phyloP scores from a whole-genome alignment of 2,888 invertebrate genomes.

The Drosophila melanosoma region DNA sequence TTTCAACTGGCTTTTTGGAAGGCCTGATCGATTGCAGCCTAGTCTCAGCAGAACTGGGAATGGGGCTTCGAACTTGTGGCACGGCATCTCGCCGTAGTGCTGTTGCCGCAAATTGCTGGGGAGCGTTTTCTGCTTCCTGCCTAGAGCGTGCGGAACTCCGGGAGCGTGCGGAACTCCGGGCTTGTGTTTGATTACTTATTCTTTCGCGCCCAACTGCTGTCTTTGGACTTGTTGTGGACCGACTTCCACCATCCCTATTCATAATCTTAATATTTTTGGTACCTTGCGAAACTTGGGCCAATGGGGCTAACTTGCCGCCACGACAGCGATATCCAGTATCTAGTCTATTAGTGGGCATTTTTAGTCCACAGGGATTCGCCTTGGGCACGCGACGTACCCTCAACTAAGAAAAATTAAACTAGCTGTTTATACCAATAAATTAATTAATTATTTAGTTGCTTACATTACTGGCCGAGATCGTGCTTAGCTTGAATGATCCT shows the following conservation, averaged over 20 bases:
- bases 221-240: not conserved
- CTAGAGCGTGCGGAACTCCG: not conserved
- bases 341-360: not conserved
- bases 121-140: not conserved
- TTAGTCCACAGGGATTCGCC: not conserved
- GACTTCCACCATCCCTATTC: not conserved
- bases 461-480: not conserved
- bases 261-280: not conserved
- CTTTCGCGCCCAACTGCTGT: not conserved
- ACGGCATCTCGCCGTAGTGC: not conserved
- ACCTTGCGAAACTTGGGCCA: not conserved
- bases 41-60: not conserved
- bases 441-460: not conserved
- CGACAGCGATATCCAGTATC: conserved; percentile 2
- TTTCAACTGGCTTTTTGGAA: not conserved
- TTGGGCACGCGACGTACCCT: not conserved
- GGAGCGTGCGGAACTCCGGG: fast-evolving
- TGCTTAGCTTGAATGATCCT: not conserved
- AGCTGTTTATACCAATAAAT: fast-evolving
- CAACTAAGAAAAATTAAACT: not conserved
- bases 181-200: not conserved
- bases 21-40: not conserved
- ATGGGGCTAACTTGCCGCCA: conserved; percentile 16
- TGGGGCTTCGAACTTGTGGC: not conserved
- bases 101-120: not conserved